Evolutionary conservation across 37 sponge, comb jelly and placozoan species (phyloP), one percentile per base, ranked within the genome.

Genomic region (Corticium candelabrum): DNA sequence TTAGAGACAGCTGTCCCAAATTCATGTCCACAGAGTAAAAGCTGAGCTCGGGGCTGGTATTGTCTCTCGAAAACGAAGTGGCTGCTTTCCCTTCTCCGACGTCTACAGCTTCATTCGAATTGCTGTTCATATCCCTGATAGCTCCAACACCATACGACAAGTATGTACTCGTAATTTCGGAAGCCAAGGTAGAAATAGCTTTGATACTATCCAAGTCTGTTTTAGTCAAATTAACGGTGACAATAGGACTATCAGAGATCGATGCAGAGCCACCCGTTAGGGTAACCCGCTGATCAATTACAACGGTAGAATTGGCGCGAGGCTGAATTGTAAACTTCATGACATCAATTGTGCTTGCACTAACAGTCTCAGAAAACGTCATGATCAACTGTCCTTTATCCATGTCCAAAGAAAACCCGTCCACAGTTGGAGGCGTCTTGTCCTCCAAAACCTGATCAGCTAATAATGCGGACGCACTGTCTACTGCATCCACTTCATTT

Each of bases 321-420:
- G 88, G 50, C 30, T 77, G 82, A 7, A 85, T 29, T n/a, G 77
- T 85, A 32, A 38, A 41, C 5, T 87, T 75, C 40, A 80, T 40
- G 38, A 84, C 79, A 30, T 29, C 29, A 29, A 35, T n/a, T 4
- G 68, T 72, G 27, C 32, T 69, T 1, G 79, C 84, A 50, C 78
- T 82, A 38, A 94, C 89, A 2, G 84, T 90, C 57, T 94, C 89
- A 82, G 84, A 74, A 57, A 94, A 94, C 3, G 87, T 81, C 11
- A 94, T 41, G 4, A 57, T 68, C n/a, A 94, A 29, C 37, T 74
- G 39, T 41, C 78, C 78, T 32, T 71, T 35, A 40, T 90, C 79
- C 77, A 94, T 77, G 67, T 90, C 82, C 1, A 94, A 39, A 7
- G 82, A 74, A 74, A 86, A 90, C 76, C 33, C 36, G 2, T 41